phyloP scores from a whole-genome alignment of 1,140 invertebrate species.

The Agrilus planipennis region DNA sequence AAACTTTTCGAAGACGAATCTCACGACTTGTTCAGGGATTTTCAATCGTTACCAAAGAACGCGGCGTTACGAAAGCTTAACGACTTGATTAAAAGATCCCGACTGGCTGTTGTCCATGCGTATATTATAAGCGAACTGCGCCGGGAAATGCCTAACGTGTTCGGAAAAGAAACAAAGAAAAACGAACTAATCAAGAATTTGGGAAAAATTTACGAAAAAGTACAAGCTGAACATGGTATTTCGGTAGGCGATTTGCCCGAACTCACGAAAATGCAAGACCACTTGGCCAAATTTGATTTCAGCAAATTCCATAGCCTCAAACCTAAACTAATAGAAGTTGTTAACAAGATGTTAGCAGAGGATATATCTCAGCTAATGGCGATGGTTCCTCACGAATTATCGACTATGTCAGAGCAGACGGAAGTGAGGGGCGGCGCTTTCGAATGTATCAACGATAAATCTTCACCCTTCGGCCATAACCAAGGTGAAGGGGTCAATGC shows the following conservation, averaged over 20 bases:
- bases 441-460: constrained; percentile 70
- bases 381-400: constrained; percentile 54
- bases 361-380: constrained; percentile 64
- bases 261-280: constrained; percentile 65
- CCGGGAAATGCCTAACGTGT: constrained; percentile 44
- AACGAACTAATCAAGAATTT: constrained; percentile 76
- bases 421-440: constrained; percentile 69
- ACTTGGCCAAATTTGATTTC: constrained; percentile 63
- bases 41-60: constrained; percentile 61
- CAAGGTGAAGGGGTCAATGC: constrained; percentile 93
- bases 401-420: constrained; percentile 7
- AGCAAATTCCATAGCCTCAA: constrained; percentile 60
- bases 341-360: constrained; percentile 63
- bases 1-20: constrained; percentile 63
- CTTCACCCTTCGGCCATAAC: constrained; percentile 92
- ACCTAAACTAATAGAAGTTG: constrained; percentile 53
- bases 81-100: constrained; percentile 65
- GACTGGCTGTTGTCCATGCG: constrained; percentile 71
- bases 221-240: constrained; percentile 59
- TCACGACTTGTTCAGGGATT: constrained; percentile 62
- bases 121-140: constrained; percentile 69
- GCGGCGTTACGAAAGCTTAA: constrained; percentile 69
- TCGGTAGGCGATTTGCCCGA: constrained; percentile 68
- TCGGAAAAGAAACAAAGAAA: constrained; percentile 70
- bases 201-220: constrained; percentile 52